Percentiles rank a stretch among this genome's conserved stretches.
Evolutionary conservation across 2,888 invertebrate genomes (phyloP).

Genomic region (Amphipyra tragopoginis): DNA sequence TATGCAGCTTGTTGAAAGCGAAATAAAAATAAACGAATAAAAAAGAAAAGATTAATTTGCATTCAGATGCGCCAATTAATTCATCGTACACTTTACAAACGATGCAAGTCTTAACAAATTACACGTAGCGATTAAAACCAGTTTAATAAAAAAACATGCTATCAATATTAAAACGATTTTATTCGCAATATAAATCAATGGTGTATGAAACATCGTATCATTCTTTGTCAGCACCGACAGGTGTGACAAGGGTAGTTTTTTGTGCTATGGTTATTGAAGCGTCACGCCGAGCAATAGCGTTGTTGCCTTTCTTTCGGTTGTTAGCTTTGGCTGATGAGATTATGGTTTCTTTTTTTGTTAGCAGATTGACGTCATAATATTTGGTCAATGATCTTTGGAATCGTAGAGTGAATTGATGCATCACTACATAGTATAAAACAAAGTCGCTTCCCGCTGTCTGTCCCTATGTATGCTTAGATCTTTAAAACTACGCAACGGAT

Average conservation of each 20-base stretch:
- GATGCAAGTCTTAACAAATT: slow-evolving; percentile 7
- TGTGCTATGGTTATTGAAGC: slow-evolving; percentile 60
- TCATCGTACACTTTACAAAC: slow-evolving; percentile 22
- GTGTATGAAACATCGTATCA: slow-evolving; percentile 71
- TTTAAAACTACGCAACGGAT: too few species aligned
- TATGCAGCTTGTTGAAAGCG: slow-evolving; percentile 1
- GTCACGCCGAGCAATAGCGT: slow-evolving; percentile 57
- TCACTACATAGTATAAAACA: too few species aligned
- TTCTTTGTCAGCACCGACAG: slow-evolving; percentile 69
- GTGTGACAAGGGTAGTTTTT: slow-evolving; percentile 76
- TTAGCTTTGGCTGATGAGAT: slow-evolving; percentile 26
- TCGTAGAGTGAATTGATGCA: too few species aligned
- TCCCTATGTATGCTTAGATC: too few species aligned
- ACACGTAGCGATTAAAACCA: slow-evolving; percentile 27
- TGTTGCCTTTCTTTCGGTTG: slow-evolving; percentile 45
- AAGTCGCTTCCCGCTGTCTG: too few species aligned
- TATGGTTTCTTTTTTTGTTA: slow-evolving; percentile 16
- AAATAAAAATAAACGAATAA: neutral
- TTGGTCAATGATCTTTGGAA: slow-evolving; percentile 11
- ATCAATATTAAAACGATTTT: slow-evolving; percentile 22
- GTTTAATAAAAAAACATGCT: slow-evolving; percentile 25
- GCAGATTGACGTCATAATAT: slow-evolving; percentile 28
- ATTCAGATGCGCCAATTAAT: slow-evolving; percentile 36
- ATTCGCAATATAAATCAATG: slow-evolving; percentile 50
- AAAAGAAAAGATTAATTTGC: slow-evolving; percentile 14